These are phyloP conservation scores for Galerucella nymphaeae DNA, from an alignment of 2,888 invertebrate genomes.

Conservation along the genomic window DNA sequence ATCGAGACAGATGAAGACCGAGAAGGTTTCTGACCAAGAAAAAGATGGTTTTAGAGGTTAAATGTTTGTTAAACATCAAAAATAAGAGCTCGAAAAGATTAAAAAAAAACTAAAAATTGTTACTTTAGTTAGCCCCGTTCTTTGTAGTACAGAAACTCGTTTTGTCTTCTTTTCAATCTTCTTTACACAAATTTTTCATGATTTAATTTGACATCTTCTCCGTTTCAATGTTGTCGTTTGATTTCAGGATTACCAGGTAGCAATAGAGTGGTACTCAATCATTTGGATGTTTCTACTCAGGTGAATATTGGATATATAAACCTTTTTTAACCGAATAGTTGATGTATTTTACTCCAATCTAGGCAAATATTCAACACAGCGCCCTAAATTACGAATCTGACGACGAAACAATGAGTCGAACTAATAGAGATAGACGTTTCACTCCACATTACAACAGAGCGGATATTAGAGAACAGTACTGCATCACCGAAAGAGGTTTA, in stretches of 20 bases:
- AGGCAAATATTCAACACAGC: constrained; percentile 78
- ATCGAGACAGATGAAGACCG: too few species aligned
- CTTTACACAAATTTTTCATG: too few species aligned
- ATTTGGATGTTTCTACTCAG: constrained; percentile 64
- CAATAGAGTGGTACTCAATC: constrained; percentile 61
- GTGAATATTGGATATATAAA: constrained; percentile 45
- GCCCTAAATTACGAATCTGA: constrained; percentile 83
- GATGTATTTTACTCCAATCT: constrained; percentile 47
- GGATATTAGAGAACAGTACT: constrained; percentile 94
- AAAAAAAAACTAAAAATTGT: too few species aligned
- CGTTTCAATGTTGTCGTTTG: background rate
- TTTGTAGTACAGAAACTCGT: too few species aligned
- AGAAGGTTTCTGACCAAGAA: too few species aligned
- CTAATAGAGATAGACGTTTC: constrained; percentile 64
- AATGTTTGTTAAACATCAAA: too few species aligned
- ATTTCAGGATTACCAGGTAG: constrained; percentile 60
- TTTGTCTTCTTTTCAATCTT: too few species aligned
- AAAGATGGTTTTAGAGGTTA: too few species aligned
- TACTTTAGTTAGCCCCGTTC: too few species aligned
- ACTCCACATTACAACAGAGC: constrained; percentile 81
- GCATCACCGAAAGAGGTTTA: constrained; percentile 79
- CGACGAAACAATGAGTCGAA: constrained; percentile 81
- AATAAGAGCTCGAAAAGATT: too few species aligned
- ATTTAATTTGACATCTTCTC: background rate
- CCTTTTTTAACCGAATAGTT: too few species aligned